Evolutionary conservation across 2,113 vertebrate genomes (phyloP), one percentile per base, ranked within the genome.

Genomic region (Propithecus coquereli): DNA sequence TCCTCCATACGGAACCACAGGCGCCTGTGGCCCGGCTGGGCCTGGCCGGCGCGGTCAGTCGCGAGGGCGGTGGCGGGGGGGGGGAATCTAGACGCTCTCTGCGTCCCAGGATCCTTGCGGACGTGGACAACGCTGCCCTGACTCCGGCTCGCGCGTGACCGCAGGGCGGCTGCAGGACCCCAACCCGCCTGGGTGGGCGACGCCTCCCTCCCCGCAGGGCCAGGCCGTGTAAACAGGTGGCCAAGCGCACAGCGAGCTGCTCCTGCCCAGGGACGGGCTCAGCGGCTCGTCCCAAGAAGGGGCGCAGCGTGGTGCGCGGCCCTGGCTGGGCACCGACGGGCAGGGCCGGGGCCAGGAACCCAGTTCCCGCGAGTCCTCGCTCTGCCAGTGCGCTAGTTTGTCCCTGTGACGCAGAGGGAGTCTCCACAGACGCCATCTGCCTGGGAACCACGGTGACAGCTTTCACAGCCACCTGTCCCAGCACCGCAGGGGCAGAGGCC

Each of bases 251-350:
- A 25, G 59, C 13, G 25, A 20, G 40, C 40, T 6, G 3, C 87
- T 34, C 17, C 30, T 0, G 93, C 66, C 32, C 0, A 0, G 12
- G 43, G 4, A 4, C 20, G 22, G 9, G 30, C 37, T 45, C 30
- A 14, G 20, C 0, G 3, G 59, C 22, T 6, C 3, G 3, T 10
- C 32, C 57, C 1, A 2, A 1, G 57, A 30, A 54, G 30, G 43
- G 37, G 32, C 27, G 4, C 0, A 0, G 23, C 20, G 7, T 0
- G 17, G 50, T 1, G 5, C 16, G 3, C 0, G 23, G 16, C 10
- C 54, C 70, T 8, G 22, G 40, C 70, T 6, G 30, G 37, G 22
- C 32, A 52, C 22, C 4, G 9, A 2, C 3, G 5, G 73, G 73
- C 32, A 5, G n/a, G 61, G 37, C 59, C 16, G 3, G 37, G 5